Evolutionary conservation across 2,888 invertebrate species (phyloP), one percentile per base, ranked within the genome.

Genomic region (Tipula helvola): DNA sequence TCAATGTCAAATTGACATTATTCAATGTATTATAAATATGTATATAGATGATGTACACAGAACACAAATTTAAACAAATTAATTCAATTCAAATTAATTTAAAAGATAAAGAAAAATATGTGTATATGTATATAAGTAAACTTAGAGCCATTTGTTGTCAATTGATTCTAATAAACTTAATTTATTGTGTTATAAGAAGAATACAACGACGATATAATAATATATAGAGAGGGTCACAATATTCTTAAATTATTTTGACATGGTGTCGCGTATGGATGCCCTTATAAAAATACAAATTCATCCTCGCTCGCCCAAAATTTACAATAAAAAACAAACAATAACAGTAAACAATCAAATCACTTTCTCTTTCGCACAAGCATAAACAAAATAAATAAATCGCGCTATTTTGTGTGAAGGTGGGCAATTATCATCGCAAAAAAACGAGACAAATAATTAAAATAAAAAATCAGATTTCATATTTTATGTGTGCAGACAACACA

Each of bases 21-120:
- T 28, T 28, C 71, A 71, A 28, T 28, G 71, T 18, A 71, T 16
- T 28, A 71, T 10, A 71, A 5, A 52, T 52, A 5, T 16, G 5
- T 52, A 16, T 52, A 16, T 52, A 16, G 4, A 52, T 52, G 16
- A 52, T 57, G 71, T 71, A 71, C 71, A 71, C 71, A 71, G 71
- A 28, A 84, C 36, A 84, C 41, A 84, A 84, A 84, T 84, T 84
- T 84, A 84, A 84, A 84, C 84, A 84, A 84, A 84, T 84, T 84
- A 84, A 84, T 84, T 84, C 39, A 84, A 84, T 84, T 84, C 84
- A 84, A 84, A 84, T 84, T 41, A 84, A 84, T 84, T 84, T 84
- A 84, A 84, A 84, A 84, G 41, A 84, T 84, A 84, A 84, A 41
- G 41, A 84, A 84, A 84, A 84, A 28, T 71, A 71, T 71, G 10